Conservation (phyloP, 1,140 invertebrate species). For the Apis florea region DNA sequence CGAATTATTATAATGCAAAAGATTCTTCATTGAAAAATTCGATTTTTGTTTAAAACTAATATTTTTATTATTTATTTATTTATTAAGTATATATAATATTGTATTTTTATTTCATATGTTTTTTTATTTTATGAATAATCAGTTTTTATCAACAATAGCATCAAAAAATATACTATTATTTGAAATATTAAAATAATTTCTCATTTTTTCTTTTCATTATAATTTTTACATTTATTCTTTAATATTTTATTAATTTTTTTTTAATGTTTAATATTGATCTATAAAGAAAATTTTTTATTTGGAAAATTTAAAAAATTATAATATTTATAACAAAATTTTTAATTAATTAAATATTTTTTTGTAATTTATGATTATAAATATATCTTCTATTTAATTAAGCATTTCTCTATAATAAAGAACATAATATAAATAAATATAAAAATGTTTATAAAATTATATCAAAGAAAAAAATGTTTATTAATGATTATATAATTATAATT, state of each 20-base stretch:
- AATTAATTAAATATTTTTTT: too few relatives aligned
- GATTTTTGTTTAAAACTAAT: neutral
- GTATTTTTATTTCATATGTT: neutral
- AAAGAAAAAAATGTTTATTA: too few relatives aligned
- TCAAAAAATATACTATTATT: neutral
- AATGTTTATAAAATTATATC: too few relatives aligned
- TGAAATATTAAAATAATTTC: neutral
- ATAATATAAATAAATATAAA: too few relatives aligned
- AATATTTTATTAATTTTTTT: neutral
- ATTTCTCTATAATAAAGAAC: too few relatives aligned
- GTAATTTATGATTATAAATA: too few relatives aligned
- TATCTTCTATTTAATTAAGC: too few relatives aligned
- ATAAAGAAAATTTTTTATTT: too few relatives aligned
- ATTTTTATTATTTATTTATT: conserved; percentile 10
- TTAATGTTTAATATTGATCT: neutral
- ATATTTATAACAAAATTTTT: too few relatives aligned
- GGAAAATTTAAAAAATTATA: too few relatives aligned
- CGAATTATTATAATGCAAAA: neutral
- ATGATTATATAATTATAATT: too few relatives aligned
- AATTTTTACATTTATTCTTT: neutral
- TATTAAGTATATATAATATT: neutral
- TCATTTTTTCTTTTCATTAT: neutral
- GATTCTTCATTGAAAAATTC: neutral
- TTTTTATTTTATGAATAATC: neutral
- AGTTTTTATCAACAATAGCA: neutral